Percentiles rank a stretch among this genome's conserved stretches.
Evolutionary conservation across 2,888 invertebrate genomes (phyloP).

Genomic region (Plagiodera versicolora): DNA sequence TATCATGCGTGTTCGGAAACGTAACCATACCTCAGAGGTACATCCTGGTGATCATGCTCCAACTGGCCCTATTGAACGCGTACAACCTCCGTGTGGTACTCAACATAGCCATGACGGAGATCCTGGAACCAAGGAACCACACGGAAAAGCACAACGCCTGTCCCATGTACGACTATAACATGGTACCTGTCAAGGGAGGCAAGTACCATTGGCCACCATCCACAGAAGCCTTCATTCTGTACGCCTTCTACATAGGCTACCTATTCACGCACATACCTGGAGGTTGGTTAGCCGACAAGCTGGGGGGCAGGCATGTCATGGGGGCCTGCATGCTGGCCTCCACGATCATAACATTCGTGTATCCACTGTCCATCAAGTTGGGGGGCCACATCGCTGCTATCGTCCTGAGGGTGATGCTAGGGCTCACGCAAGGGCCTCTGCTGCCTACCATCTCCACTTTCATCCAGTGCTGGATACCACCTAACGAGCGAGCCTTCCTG

Average conservation of each 20-base stretch:
- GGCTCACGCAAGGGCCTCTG: constrained; percentile 73
- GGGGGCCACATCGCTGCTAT: constrained; percentile 70
- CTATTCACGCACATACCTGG: constrained; percentile 81
- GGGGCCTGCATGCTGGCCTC: constrained; percentile 79
- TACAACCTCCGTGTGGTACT: constrained; percentile 49
- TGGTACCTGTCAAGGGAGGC: constrained; percentile 19
- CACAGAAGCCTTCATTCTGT: constrained; percentile 73
- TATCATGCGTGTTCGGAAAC: constrained; percentile 28
- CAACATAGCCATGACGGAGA: constrained; percentile 52
- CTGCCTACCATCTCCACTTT: constrained; percentile 58
- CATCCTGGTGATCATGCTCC: constrained; percentile 59
- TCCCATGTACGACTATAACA: constrained; percentile 14
- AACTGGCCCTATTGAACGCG: constrained; percentile 48
- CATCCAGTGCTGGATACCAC: constrained; percentile 77
- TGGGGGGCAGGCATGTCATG: constrained; percentile 81
- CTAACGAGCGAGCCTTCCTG: constrained; percentile 72
- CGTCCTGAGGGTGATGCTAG: constrained; percentile 70
- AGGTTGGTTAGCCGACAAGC: constrained; percentile 74
- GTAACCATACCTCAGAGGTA: constrained; percentile 52
- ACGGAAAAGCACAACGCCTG: constrained; percentile 19
- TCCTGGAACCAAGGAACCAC: constrained; percentile 38
- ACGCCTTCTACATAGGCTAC: constrained; percentile 85
- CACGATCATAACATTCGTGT: constrained; percentile 75
- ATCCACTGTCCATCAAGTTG: constrained; percentile 65
- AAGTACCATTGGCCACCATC: constrained; percentile 66